Conservation (phyloP, 2,797 vertebrate genomes). For the Enteromius afrohamiltoni region DNA sequence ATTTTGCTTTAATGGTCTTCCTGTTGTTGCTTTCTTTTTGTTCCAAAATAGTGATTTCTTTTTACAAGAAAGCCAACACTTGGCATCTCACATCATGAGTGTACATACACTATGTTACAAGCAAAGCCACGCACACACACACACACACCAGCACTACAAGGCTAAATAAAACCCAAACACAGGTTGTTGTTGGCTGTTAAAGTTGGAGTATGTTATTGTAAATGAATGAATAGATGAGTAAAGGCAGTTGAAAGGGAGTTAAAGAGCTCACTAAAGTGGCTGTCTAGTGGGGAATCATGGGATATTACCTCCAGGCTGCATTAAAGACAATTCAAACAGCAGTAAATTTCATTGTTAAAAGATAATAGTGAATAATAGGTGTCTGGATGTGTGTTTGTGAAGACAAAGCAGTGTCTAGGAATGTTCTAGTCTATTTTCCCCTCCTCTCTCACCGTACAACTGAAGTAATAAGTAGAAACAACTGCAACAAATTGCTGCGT, state of each 20-base stretch:
- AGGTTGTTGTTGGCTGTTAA: slow-evolving; percentile 29
- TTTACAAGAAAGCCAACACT: slow-evolving; percentile 25
- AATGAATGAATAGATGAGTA: slow-evolving; percentile 43
- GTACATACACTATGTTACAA: slow-evolving; percentile 9
- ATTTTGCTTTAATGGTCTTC: background rate
- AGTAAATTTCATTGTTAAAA: slow-evolving; percentile 66
- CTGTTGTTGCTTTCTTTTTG: slow-evolving; percentile 31
- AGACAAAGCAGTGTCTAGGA: slow-evolving; percentile 54
- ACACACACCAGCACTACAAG: slow-evolving; percentile 13
- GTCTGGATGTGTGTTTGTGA: slow-evolving; percentile 61
- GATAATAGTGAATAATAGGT: slow-evolving; percentile 72
- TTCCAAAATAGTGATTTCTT: slow-evolving; percentile 15
- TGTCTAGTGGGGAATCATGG: slow-evolving; percentile 49
- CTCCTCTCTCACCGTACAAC: slow-evolving; percentile 25
- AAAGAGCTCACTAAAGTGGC: slow-evolving; percentile 50
- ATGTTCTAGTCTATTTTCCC: slow-evolving; percentile 29
- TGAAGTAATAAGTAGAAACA: slow-evolving; percentile 49
- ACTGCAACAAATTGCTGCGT: slow-evolving; percentile 51
- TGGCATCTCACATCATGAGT: slow-evolving; percentile 3
- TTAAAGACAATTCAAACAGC: slow-evolving; percentile 61
- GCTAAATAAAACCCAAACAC: slow-evolving; percentile 47
- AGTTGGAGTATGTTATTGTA: slow-evolving; percentile 43
- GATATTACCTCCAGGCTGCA: slow-evolving; percentile 60
- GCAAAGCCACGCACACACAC: background rate
- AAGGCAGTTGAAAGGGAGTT: slow-evolving; percentile 42